A percentile compares a stretch with the other conserved stretches of the same genome.
Evolutionary conservation across 2,888 invertebrate species (phyloP).

Genomic region (Hemistola chrysoprasaria): DNA sequence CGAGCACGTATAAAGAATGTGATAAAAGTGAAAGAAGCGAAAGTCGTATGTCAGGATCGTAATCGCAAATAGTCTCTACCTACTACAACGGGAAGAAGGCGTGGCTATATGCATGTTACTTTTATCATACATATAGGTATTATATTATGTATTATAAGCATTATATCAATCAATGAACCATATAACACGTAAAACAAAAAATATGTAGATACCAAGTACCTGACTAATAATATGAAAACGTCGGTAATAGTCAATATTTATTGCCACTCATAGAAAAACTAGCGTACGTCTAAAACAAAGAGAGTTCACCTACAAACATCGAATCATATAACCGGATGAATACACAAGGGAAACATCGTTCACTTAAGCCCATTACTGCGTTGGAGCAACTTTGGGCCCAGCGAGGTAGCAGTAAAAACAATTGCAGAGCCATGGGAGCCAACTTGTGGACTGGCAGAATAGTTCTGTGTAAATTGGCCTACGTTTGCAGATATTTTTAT

Average conservation of each 20-base stretch:
- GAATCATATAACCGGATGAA: conserved; percentile 63
- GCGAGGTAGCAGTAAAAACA: conserved; percentile 68
- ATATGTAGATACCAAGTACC: no score
- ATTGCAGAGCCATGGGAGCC: conserved; percentile 63
- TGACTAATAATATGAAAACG: background rate
- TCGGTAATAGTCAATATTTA: conserved; percentile 4
- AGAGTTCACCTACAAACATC: conserved; percentile 49
- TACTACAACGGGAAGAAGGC: no score
- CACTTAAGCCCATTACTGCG: conserved; percentile 76
- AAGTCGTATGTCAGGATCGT: no score
- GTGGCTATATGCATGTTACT: no score
- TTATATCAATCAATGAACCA: no score
- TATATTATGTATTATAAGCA: no score
- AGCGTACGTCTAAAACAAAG: conserved; percentile 34
- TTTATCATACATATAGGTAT: no score
- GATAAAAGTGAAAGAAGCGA: no score
- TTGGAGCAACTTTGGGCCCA: conserved; percentile 60
- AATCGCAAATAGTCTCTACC: no score
- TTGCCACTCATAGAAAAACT: conserved; percentile 9
- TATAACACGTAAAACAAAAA: no score
- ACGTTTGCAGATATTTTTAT: conserved; percentile 51
- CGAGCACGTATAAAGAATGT: no score
- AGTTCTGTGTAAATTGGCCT: conserved; percentile 58
- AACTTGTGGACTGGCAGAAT: conserved; percentile 53
- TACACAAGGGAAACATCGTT: conserved; percentile 75